Percentiles rank a stretch among this genome's conserved stretches.
Evolutionary conservation across 2,888 invertebrate species (phyloP).

Genomic region (Drosophila nr. fundita): DNA sequence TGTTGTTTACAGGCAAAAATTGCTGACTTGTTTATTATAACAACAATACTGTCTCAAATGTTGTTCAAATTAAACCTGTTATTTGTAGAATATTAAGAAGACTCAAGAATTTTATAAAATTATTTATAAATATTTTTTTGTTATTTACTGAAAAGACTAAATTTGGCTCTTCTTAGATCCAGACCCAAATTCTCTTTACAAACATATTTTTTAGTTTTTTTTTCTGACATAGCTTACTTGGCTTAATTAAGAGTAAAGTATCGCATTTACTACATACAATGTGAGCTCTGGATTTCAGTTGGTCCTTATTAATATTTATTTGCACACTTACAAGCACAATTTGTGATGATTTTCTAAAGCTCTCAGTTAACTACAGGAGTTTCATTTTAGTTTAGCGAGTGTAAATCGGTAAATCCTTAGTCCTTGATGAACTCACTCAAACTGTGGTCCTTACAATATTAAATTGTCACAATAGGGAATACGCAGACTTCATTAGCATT

Average conservation of each 20-base stretch:
- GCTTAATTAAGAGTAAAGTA: not conserved
- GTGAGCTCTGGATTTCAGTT: not conserved
- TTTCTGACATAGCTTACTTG: not conserved
- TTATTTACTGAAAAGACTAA: not conserved
- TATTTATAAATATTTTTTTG: not conserved
- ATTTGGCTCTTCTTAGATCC: too few species aligned
- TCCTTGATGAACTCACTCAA: not conserved
- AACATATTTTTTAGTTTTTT: not conserved
- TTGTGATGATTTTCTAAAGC: not conserved
- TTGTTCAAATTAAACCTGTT: not conserved
- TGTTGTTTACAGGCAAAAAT: not conserved
- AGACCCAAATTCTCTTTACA: fast-evolving
- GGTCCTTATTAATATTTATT: not conserved
- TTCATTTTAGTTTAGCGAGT: not conserved
- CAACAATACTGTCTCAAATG: not conserved
- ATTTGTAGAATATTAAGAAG: not conserved
- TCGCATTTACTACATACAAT: not conserved
- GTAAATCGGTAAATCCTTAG: not conserved
- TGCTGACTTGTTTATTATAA: not conserved
- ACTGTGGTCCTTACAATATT: not conserved
- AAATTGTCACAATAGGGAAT: slow-evolving; percentile 1
- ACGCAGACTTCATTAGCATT: not conserved
- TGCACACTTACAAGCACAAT: not conserved
- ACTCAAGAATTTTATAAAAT: not conserved
- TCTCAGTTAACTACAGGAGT: not conserved